These are phyloP conservation scores for Aproaerema taeniolella DNA, from an alignment of 2,888 invertebrate species.

Conservation along the genomic window DNA sequence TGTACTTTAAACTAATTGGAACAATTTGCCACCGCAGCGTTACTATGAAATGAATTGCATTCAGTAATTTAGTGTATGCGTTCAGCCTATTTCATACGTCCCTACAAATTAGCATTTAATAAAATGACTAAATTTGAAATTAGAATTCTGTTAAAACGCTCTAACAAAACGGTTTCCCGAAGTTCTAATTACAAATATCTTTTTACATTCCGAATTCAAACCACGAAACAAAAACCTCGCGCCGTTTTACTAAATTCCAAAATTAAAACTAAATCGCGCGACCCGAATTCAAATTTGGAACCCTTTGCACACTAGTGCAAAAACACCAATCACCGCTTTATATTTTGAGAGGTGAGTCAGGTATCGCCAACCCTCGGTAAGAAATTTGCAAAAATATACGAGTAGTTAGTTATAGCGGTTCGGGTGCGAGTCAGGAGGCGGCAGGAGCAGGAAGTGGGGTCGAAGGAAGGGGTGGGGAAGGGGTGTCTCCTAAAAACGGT, in stretches of 20 bases:
- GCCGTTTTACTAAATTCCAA: slow-evolving; percentile 47
- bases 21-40: too few relatives aligned
- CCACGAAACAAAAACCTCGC: slow-evolving; percentile 51
- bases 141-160: too few relatives aligned
- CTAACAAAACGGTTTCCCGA: too few relatives aligned
- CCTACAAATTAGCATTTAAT: too few relatives aligned
- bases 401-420: slow-evolving; percentile 68
- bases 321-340: slow-evolving; percentile 60
- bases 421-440: slow-evolving; percentile 39
- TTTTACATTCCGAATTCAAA: slow-evolving; percentile 30
- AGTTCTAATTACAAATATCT: slow-evolving; percentile 2
- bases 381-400: slow-evolving; percentile 74
- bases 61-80: background rate
- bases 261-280: slow-evolving; percentile 74
- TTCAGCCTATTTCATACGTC: background rate
- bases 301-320: slow-evolving; percentile 48
- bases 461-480: slow-evolving; percentile 62
- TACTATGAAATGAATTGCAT: too few relatives aligned
- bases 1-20: too few relatives aligned
- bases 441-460: slow-evolving; percentile 66
- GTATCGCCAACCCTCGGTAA: slow-evolving; percentile 70
- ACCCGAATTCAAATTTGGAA: slow-evolving; percentile 65
- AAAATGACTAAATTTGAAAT: background rate
- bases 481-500: slow-evolving; percentile 77
- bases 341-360: slow-evolving; percentile 52